Evolutionary conservation across 2,888 invertebrate species (phyloP), one percentile per base, ranked within the genome.

Genomic region (Scotopteryx bipunctaria): DNA sequence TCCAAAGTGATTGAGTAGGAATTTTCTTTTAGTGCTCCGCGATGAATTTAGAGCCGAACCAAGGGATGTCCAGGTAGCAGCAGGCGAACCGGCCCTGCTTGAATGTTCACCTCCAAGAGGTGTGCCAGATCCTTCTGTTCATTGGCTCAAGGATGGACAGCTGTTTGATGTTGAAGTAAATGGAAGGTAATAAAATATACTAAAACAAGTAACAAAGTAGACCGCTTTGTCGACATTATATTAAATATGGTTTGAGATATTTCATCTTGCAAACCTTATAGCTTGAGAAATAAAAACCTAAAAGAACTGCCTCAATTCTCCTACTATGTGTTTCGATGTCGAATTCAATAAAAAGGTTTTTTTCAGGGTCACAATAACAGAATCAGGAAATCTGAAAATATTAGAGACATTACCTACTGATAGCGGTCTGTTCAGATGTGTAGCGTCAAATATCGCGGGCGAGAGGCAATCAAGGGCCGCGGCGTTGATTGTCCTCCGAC

Each of bases 21-120:
- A 40, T 32, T 16, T 44, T 21, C 25, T 49, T 85, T 69, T 93
- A 97, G 99, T 98, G 71, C 92, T 99, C 59, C 95, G 98, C 60
- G 98, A 99, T 85, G 99, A 99, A 81, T 99, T 99, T 91, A 94
- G 97, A 67, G 92, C 93, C 42, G 94, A 96, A 73, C 99, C 99
- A 16, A 94, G 95, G 74, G 96, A 97, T 82, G 96, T 97, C 38
- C 94, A 97, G 68, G 98, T 97, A 56, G 97, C 98, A 14, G 95
- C 97, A 44, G 98, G 98, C 35, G 98, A 98, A 83, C 96, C 96
- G 46, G 97, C 97, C 13, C 87, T 96, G 29, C 91, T 99, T 64
- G 97, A 97, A 89, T 99, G 99, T 89, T 94, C 95, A 57, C 96
- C 99, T 59, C 99, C 99, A 17, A 94, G 95, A 80, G 99, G 99